phyloP scores from a whole-genome alignment of 1,140 invertebrate genomes.

The Eulimnadia texana region DNA sequence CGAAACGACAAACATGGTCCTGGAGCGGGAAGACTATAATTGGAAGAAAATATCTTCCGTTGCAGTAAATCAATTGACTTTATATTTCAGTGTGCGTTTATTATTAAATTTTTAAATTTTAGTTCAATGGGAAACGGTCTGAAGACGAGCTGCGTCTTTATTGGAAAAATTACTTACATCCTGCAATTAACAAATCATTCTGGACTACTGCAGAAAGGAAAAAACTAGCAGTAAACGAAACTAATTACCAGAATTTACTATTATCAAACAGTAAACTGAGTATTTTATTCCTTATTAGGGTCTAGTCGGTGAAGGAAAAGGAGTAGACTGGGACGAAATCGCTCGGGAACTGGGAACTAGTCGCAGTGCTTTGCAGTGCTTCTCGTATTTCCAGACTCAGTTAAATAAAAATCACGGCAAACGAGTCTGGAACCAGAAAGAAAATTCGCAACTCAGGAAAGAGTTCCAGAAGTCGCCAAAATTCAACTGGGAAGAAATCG shows the following conservation, averaged over 20 bases:
- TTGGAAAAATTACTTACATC: conserved; percentile 8
- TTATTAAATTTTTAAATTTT: background rate
- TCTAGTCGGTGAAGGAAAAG: background rate
- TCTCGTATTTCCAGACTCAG: conserved; percentile 1
- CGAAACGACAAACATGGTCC: background rate
- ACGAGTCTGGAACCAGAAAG: conserved; percentile 5
- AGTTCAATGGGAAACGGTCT: background rate
- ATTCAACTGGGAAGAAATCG: conserved; percentile 11
- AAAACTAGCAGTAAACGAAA: background rate
- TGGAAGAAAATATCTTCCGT: conserved; percentile 1
- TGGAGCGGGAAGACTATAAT: background rate
- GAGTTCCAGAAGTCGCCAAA: background rate
- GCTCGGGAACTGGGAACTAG: background rate
- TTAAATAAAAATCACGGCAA: background rate
- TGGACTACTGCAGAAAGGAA: background rate
- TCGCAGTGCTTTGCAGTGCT: conserved; percentile 8
- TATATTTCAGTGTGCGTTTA: background rate
- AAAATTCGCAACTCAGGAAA: background rate
- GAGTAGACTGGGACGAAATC: conserved; percentile 4
- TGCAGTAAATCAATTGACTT: background rate
- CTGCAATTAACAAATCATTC: background rate
- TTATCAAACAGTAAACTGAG: too few species aligned
- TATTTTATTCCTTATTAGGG: too few species aligned
- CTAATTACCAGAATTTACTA: too few species aligned
- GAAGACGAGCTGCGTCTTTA: background rate